A percentile compares a stretch with the other conserved stretches of the same genome.
Evolutionary conservation across 30 jellyfish, hydroid and myxozoan genomes (phyloP).

Genomic region (Cassiopea andromeda): DNA sequence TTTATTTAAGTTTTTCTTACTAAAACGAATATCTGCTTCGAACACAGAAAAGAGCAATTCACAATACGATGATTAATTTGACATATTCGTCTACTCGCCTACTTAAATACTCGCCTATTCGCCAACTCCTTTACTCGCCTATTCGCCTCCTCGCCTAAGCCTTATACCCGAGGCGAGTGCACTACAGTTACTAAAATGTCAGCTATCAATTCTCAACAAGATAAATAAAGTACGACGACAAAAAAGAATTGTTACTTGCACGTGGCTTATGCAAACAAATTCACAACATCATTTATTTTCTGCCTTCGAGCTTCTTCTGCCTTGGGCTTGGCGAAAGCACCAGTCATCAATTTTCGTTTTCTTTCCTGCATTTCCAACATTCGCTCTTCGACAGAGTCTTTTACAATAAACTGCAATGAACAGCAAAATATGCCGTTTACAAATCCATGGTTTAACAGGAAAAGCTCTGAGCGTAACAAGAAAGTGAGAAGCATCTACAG

Average conservation of each 20-base stretch:
- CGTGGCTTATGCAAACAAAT: background rate
- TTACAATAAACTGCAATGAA: constrained; percentile 70
- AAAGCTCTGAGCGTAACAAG: too few species aligned
- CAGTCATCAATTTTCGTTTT: constrained; percentile 69
- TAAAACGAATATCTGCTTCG: too few species aligned
- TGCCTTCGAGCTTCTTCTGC: constrained; percentile 44
- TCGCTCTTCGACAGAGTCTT: constrained; percentile 88
- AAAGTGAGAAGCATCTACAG: too few species aligned
- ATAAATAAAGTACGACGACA: background rate
- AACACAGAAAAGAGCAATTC: too few species aligned
- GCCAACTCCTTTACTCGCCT: too few species aligned
- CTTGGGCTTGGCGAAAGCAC: constrained; percentile 71
- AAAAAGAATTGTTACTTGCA: background rate
- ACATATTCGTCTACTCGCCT: too few species aligned
- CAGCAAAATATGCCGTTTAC: background rate
- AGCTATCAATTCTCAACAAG: background rate
- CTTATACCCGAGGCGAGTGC: too few species aligned
- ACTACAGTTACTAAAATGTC: too few species aligned
- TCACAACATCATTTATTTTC: constrained; percentile 31
- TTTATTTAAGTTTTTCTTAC: too few species aligned
- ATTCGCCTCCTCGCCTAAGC: too few species aligned
- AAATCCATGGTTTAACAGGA: background rate
- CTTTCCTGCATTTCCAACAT: constrained; percentile 85
- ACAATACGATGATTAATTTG: too few species aligned
- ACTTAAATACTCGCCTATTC: too few species aligned